Evolutionary conservation across 2,797 vertebrate genomes (phyloP).

Genomic region (Rhinogobio ventralis): DNA sequence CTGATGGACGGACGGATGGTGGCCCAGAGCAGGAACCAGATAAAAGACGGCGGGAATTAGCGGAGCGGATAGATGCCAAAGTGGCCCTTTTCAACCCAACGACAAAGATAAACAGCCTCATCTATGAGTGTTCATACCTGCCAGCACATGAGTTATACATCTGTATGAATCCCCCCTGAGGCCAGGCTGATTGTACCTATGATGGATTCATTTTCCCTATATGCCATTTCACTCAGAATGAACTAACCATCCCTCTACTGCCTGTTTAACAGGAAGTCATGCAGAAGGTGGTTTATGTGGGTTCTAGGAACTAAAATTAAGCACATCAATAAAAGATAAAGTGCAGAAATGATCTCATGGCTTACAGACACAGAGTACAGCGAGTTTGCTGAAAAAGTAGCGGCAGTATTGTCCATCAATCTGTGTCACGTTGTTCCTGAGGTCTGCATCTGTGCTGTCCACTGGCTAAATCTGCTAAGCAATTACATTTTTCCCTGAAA

Average conservation of each 20-base stretch:
- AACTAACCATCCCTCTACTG: slow-evolving; percentile 74
- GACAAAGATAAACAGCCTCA: slow-evolving; percentile 54
- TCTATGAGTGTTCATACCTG: slow-evolving; percentile 54
- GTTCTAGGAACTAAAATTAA: slow-evolving; percentile 45
- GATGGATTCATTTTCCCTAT: slow-evolving; percentile 55
- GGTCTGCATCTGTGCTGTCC: background rate
- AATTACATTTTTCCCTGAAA: background rate
- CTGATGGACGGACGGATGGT: slow-evolving; percentile 44
- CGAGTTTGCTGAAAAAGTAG: slow-evolving; percentile 26
- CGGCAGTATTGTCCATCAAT: background rate
- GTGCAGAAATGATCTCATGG: slow-evolving; percentile 35
- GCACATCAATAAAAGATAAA: slow-evolving; percentile 48
- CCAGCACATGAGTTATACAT: slow-evolving; percentile 55
- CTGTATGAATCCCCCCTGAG: slow-evolving; percentile 49
- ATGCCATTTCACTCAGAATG: slow-evolving; percentile 53
- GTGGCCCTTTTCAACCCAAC: slow-evolving; percentile 36
- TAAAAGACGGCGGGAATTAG: slow-evolving; percentile 39
- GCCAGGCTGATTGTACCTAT: slow-evolving; percentile 49
- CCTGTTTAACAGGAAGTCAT: slow-evolving; percentile 51
- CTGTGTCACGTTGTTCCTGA: slow-evolving; percentile 3
- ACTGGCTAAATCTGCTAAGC: background rate
- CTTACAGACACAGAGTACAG: slow-evolving; percentile 20
- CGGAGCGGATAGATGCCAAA: slow-evolving; percentile 42
- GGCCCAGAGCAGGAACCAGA: slow-evolving; percentile 46
- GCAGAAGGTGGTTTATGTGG: slow-evolving; percentile 50